Evolutionary conservation across 1,140 invertebrate species (phyloP), one percentile per base, ranked within the genome.

Genomic region (Hylaeus anthracinus): DNA sequence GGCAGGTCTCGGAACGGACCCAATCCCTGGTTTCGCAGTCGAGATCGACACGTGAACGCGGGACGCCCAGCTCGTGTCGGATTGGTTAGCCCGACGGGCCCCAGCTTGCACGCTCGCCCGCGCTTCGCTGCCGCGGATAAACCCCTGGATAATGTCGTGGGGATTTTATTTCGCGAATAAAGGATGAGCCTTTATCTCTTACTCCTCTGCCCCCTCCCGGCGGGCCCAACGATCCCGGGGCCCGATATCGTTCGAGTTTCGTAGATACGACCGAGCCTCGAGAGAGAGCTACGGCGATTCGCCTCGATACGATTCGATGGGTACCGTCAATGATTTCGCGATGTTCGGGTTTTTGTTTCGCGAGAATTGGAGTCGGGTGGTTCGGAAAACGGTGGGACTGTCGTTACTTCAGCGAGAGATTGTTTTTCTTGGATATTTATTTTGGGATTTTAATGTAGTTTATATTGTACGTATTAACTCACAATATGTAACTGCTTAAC

Each of bases 161-260:
- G 43, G 78, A 87, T 86, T 87, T 86, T 87, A 86, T 87, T 84
- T 84, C 78, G 67, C 14, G 78, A 86, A 87, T 87, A 87, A 87
- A 87, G 85, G 85, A 86, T 81, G 74, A 82, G 76, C 63, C 76
- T 83, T 81, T 86, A 79, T 86, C 72, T 75, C 72, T 64, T 67
- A 61, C 58, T 61, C 72, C 71, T 72, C 81, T 61, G 43, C 58
- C 72, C 75, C 41, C 69, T 45, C 37, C 45, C 45, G 10, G 2
- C 45, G 58, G 53, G 37, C 75, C 56, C 14, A 58, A 26, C 10
- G 72, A 83, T 86, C 26, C 55, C 37, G 26, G 55, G 48, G 53
- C 45, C 41, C 45, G 69, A 77, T 84, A 66, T 80, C 75, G 74
- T 26, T 15, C 72, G 39, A 48, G 43, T 45, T 41, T 6, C 53